A percentile compares a stretch with the other conserved stretches of the same genome.
phyloP scores from a whole-genome alignment of 2,113 vertebrate genomes.

The Eidolon helvum region DNA sequence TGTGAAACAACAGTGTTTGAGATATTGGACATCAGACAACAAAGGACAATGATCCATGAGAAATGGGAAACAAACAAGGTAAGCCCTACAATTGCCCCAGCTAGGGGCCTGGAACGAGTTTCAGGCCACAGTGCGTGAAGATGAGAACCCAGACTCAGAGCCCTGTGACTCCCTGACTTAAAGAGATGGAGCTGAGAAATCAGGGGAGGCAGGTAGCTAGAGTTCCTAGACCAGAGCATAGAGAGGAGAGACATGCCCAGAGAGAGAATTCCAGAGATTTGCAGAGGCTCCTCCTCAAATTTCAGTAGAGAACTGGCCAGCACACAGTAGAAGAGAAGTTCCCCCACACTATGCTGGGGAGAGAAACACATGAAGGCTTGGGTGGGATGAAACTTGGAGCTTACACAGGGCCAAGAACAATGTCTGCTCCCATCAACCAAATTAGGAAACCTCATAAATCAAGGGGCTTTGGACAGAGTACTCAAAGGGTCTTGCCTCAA shows the following conservation, averaged over 20 bases:
- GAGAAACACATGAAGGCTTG: not conserved
- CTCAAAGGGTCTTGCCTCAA: not conserved
- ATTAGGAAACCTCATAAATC: not conserved
- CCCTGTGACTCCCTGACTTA: not conserved
- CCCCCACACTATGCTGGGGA: not conserved
- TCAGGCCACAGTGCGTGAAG: not conserved
- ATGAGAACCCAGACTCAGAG: not conserved
- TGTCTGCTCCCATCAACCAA: not conserved
- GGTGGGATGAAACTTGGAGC: not conserved
- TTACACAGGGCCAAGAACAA: not conserved
- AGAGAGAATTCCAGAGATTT: not conserved
- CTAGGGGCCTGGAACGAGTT: not conserved
- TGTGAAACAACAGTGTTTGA: not conserved
- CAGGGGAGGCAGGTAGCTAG: not conserved
- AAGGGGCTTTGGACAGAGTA: not conserved
- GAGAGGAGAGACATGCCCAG: not conserved
- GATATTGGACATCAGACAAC: not conserved
- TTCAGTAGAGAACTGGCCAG: not conserved
- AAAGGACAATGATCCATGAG: not conserved
- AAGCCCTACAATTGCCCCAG: accelerated
- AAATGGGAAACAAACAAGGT: not conserved
- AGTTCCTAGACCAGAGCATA: not conserved
- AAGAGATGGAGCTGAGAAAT: not conserved
- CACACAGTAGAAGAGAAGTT: not conserved
- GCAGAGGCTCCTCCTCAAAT: not conserved